Base-by-base conservation (phyloP, 2,888 invertebrate species). In the Kryphioiulus occultus region DNA sequence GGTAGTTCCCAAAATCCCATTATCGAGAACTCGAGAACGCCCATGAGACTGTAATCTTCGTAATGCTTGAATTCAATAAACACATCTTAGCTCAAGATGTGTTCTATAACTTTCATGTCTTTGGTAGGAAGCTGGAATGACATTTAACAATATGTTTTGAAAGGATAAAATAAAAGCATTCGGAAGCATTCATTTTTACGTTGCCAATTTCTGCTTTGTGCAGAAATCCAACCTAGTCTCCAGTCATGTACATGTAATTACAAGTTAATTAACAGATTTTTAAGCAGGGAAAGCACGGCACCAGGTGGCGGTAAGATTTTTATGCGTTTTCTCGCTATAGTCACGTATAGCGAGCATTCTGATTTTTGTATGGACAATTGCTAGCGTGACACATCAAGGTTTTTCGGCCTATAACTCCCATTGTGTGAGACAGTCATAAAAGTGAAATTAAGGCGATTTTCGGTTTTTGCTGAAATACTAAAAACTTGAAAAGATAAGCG, bases 401-500 rank as follows among this genome's bases (percentile, higher is more conserved):
- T 68, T 68, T 68, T 68, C 68, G 26, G 26, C 68, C 68, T 68
- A 26, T 68, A 68, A 68, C 68, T 68, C 68, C 26, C 68, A 68
- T 68, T 68, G 68, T 68, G 26, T 26, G 68, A 68, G 68, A 68
- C 68, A 26, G 68, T 68, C n/a, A 22, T 68, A 68, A 68, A 68
- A 68, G 26, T 68, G 68, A 68, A 68, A 68, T 68, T 68, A 68
- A 68, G 68, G 68, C 68, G 68, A 68, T 68, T 68, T 68, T 68
- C 68, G n/a, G 68, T 68, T 68, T 3, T 68, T 26, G 59, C n/a
- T 7, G n/a, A 59, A 22, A 68, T 26, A 26, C 68, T 68, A 26
- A 68, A 68, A 68, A 68, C 22, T 26, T 26, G 5, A 10, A 68
- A 68, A 68, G 68, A 68, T 68, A 68, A 68, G 68, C 22, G 68